Conservation (phyloP, 23 tunicate species). For the Pegea sp. region DNA sequence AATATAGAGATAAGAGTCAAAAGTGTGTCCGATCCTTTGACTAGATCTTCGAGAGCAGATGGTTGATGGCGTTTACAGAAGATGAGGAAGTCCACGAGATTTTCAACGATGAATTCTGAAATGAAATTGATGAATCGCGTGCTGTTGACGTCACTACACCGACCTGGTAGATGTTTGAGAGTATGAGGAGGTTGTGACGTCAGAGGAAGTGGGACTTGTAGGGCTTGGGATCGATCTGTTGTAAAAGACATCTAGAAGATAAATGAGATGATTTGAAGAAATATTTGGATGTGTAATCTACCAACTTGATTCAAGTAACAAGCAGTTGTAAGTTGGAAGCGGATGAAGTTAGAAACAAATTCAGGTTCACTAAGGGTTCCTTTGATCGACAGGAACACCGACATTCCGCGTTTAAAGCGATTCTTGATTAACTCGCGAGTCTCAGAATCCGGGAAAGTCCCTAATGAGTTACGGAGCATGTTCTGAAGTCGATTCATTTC, state of each 20-base stretch:
- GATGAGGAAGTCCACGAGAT: slow-evolving; percentile 17
- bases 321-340: slow-evolving; percentile 27
- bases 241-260: slow-evolving; percentile 8
- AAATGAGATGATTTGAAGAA: not conserved
- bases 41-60: slow-evolving; percentile 3
- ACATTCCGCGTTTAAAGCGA: not conserved
- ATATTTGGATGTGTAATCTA: not conserved
- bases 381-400: slow-evolving; percentile 27
- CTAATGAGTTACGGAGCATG: slow-evolving; percentile 3
- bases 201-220: slow-evolving; percentile 6
- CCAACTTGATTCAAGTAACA: slow-evolving; percentile 19
- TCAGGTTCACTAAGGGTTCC: slow-evolving; percentile 17
- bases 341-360: slow-evolving; percentile 15
- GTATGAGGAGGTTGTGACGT: not conserved
- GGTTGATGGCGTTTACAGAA: slow-evolving; percentile 28
- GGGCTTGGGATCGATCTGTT: slow-evolving; percentile 5
- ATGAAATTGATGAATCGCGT: no score
- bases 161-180: slow-evolving; percentile 11
- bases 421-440: not conserved
- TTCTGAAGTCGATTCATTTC: slow-evolving; percentile 6
- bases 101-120: slow-evolving; percentile 34
- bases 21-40: slow-evolving; percentile 2
- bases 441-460: not conserved
- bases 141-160: no score
- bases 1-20: slow-evolving; percentile 12